Base-by-base conservation (phyloP, 2,113 vertebrate species). In the Oncorhynchus mykiss region DNA sequence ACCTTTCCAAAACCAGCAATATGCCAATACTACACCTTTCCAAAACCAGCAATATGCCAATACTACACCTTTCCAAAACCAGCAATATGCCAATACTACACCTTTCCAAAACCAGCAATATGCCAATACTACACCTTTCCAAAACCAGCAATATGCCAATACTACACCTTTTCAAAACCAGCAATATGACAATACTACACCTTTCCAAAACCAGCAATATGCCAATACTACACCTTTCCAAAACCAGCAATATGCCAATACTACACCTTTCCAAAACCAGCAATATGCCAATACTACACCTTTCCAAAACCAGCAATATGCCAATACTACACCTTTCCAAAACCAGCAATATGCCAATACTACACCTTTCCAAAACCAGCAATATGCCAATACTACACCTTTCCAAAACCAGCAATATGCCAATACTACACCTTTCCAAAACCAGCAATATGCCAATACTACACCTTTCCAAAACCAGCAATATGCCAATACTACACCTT, bases 381-480 rank as follows among this genome's bases (percentile, higher is more conserved):
- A 25, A 25, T 25, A 25, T 25, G 24, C 66, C 5, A 5, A 48
- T 65, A 57, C 65, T 49, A 68, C 73, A 64, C 69, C 72, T 80
- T 67, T 62, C 54, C 73, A 29, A 49, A 14, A n/a, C n/a, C n/a
- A n/a, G n/a, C 24, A 25, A 25, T 25, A 25, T 25, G 24, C 66
- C 5, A 5, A 48, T 65, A 57, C 65, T 49, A 68, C 73, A 64
- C 69, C 72, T 80, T 67, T 62, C 54, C 73, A 29, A 49, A 14
- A n/a, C n/a, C n/a, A n/a, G n/a, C 24, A 25, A 25, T 25, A 25
- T 25, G 24, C 66, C 5, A 5, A 48, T 65, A 57, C 65, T 49
- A 68, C 73, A 64, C 69, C 72, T 80, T 67, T 62, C 54, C 67
- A 57, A 84, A 82, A 85, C 54, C 84, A 88, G 76, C 24, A 25